phyloP scores from a whole-genome alignment of 1,140 invertebrate genomes.

The Stratiolaelaps scimitus region DNA sequence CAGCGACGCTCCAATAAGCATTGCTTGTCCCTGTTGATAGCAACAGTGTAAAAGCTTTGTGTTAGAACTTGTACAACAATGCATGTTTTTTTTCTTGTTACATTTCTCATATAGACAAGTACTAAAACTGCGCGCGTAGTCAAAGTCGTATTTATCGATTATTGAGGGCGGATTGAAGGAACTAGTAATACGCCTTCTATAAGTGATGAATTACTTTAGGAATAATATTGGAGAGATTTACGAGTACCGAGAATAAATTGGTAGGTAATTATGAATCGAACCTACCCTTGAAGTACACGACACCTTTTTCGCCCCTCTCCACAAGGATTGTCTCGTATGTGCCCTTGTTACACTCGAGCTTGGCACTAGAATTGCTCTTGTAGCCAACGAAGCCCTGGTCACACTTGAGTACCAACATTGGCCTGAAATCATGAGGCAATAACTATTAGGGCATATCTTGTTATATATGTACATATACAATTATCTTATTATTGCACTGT shows the following conservation, averaged over 20 bases:
- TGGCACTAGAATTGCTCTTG: slow-evolving; percentile 60
- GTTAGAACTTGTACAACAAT: too few relatives aligned
- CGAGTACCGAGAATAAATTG: neutral
- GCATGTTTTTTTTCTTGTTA: neutral
- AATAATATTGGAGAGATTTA: neutral
- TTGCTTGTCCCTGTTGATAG: slow-evolving; percentile 62
- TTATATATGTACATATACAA: neutral
- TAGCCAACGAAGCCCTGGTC: slow-evolving; percentile 92
- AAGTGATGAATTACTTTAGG: too few relatives aligned
- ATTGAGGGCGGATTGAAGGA: too few relatives aligned
- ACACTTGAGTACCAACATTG: slow-evolving; percentile 79
- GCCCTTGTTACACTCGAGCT: slow-evolving; percentile 89
- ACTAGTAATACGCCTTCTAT: too few relatives aligned
- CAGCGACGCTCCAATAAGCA: slow-evolving; percentile 80
- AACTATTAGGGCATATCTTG: neutral
- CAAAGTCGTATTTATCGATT: too few relatives aligned
- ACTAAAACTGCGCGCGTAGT: neutral
- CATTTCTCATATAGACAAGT: slow-evolving; percentile 29
- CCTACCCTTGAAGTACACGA: slow-evolving; percentile 79
- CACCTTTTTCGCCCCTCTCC: slow-evolving; percentile 71
- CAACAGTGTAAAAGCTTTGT: neutral
- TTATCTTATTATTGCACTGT: neutral
- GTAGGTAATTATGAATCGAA: too few relatives aligned
- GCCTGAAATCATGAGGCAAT: slow-evolving; percentile 42
- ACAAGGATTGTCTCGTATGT: slow-evolving; percentile 83